Conservation (phyloP, 2,797 vertebrate species). For the Oreonectes daqikongensis region DNA sequence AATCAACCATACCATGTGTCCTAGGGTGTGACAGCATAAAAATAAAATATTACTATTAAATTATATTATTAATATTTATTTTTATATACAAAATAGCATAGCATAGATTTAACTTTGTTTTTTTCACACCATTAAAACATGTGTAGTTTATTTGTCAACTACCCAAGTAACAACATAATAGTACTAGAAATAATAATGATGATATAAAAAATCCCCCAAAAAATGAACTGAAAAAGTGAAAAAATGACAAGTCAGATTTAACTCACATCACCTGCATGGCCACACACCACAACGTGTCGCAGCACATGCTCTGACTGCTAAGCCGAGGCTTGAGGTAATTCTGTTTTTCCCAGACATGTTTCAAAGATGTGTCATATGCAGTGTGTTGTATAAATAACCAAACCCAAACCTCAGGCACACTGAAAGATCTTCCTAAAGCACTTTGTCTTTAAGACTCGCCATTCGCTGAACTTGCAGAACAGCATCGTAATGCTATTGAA, state of each 20-base stretch:
- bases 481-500: neutral
- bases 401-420: slow-evolving; percentile 2
- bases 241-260: neutral
- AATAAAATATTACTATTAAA: too few species aligned
- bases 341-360: neutral
- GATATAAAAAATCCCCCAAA: too few species aligned
- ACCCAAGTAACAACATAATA: too few species aligned
- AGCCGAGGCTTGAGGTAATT: neutral
- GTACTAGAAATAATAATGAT: too few species aligned
- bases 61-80: too few species aligned
- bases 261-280: neutral
- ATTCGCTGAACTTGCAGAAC: slow-evolving; percentile 4
- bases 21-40: too few species aligned
- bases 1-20: too few species aligned
- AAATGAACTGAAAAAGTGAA: too few species aligned
- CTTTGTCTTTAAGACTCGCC: neutral
- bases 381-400: neutral
- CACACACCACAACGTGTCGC: neutral
- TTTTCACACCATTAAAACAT: too few species aligned
- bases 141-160: too few species aligned
- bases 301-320: neutral
- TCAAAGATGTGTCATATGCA: neutral
- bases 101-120: too few species aligned
- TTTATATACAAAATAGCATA: too few species aligned
- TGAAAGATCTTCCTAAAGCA: neutral